Percentiles rank a stretch among this genome's conserved stretches.
Conservation (phyloP, 2,888 invertebrate species). For the Chloromyia formosa region DNA sequence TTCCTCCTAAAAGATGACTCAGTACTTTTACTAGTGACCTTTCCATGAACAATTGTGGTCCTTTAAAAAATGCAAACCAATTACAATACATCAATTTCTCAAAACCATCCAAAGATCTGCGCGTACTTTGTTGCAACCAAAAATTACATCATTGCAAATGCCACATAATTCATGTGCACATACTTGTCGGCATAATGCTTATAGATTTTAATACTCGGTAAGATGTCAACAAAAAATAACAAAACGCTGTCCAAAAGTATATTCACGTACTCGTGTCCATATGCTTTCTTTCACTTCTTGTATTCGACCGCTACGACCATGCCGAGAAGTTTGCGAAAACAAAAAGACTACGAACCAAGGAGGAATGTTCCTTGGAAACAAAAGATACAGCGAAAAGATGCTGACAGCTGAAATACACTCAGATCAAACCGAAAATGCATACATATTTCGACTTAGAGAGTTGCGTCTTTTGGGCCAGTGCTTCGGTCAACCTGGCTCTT, state of each 20-base stretch:
- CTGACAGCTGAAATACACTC: slow-evolving; percentile 48
- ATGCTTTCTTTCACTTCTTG: no score
- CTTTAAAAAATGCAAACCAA: no score
- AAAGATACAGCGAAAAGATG: slow-evolving; percentile 45
- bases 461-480: not conserved
- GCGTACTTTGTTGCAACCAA: slow-evolving; percentile 6
- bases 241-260: not conserved
- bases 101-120: not conserved
- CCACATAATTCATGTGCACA: slow-evolving; percentile 12
- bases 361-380: slow-evolving; percentile 37
- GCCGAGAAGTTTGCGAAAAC: no score
- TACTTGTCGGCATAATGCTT: not conserved
- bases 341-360: not conserved
- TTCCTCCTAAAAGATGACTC: no score
- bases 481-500: not conserved
- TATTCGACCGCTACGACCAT: not conserved
- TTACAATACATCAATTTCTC: not conserved
- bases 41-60: no score
- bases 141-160: slow-evolving; percentile 11
- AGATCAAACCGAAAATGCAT: slow-evolving; percentile 44
- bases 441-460: slow-evolving; percentile 40
- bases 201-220: slow-evolving; percentile 24
- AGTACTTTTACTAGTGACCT: no score
- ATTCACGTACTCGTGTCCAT: no score
- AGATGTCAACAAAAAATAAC: slow-evolving; percentile 16